Evolutionary conservation across 2,888 invertebrate species (phyloP), one percentile per base, ranked within the genome.

Genomic region (Cryptocephalus moraei): DNA sequence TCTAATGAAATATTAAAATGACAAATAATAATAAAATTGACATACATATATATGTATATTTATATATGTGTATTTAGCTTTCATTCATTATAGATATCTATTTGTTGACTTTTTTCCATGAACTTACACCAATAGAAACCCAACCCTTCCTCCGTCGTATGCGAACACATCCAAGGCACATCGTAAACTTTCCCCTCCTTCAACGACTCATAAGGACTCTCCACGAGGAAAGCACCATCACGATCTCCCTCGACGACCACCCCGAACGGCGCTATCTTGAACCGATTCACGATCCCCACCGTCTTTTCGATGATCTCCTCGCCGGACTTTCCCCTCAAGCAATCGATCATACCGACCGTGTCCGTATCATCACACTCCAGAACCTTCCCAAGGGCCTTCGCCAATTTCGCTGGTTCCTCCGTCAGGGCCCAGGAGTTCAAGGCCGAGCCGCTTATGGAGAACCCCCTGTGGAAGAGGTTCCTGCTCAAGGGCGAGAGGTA

Each of bases 401-500:
- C 77, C 49, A 82, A 81, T 51, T 77, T 74, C 0, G 72, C 68
- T 0, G 80, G 74, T 32, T 75, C 75, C 51, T 74, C 68, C 0
- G 75, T 69, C 44, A 80, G 70, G 0, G 78, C 62, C 71, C 71
- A 72, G 0, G 80, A 75, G 39, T 77, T 69, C 10, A 86, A 70
- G 0, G 82, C 78, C 1, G 80, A 75, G 0, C 86, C 86, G 57
- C 86, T 86, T 61, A 78, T 75, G 0, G 85, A 84, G 39, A 81
- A 77, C 9, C 82, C 84, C 42, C 32, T 42, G 42, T 42, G 33
- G 11, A 43, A 47, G 9, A 46, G 38, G 44, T 55, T 62, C 49
- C 55, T 54, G 4, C 67, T 66, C 40, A 59, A 31, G 9, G 62
- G 61, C 1, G 67, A 67, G 22, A 69, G 52, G 49, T 64, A 66